Evolutionary conservation across 1,140 invertebrate genomes (phyloP), one percentile per base, ranked within the genome.

Genomic region (Olivierus martensii): DNA sequence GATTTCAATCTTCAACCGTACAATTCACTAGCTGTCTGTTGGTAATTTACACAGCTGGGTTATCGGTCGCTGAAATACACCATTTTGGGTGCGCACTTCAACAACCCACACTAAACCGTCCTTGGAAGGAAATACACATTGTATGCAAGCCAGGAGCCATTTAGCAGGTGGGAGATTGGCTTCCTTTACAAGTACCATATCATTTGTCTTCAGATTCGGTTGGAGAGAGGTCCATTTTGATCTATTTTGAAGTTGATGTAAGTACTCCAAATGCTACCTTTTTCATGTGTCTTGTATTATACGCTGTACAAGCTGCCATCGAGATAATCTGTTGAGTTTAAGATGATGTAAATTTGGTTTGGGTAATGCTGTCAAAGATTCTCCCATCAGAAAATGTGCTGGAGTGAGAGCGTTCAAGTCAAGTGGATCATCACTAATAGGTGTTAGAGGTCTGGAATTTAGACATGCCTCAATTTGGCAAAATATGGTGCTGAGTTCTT

Each of bases 381-480:
- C 19, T 3, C 58, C 53, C 44, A 60, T 49, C 6, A 59, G 39
- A 28, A 62, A 61, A 48, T 60, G 48, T n/a, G 61, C 52, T 36
- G 65, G 63, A 12, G 66, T 68, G 18, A 68, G 42, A 11, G 59
- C 54, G 14, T 56, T 43, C 3, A 62, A 46, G 55, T 66, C 64
- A 21, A 62, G 60, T 1, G 65, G 63, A 53, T 67, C 63, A 1
- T 49, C 34, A 43, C 60, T 61, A 12, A 66, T 48, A 6, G 62
- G 57, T 10, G 41, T 57, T 0, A 68, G 28, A 5, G 64, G 63
- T 10, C 59, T 48, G 9, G 58, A 61, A 56, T 70, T 69, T 19
- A 70, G 46, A 41, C 53, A 56, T 0, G 64, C 65, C 59, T 67
- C 66, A n/a, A 68, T 59, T 58, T 63, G 56, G 37, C 34, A 41